Percentiles rank a stretch among this genome's conserved stretches.
These are phyloP conservation scores for Epinotia nisella DNA, from an alignment of 2,888 invertebrate species.

Conservation along the genomic window DNA sequence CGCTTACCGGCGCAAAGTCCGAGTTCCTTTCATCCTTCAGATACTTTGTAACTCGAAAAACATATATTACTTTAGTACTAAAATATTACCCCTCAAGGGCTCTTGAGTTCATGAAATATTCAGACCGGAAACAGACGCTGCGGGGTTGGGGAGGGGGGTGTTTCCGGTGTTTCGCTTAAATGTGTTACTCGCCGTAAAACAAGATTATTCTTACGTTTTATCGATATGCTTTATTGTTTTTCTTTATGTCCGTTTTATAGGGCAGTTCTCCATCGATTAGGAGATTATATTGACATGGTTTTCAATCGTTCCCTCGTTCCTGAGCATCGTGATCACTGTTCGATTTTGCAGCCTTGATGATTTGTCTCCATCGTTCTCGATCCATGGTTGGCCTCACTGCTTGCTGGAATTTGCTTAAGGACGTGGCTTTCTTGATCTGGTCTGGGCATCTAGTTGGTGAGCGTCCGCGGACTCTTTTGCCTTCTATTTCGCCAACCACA, in stretches of 20 bases:
- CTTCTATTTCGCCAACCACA: no score
- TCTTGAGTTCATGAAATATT: constrained; percentile 48
- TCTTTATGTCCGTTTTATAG: constrained; percentile 35
- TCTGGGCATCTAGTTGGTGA: no score
- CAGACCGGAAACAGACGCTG: constrained; percentile 49
- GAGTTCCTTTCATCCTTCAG: constrained; percentile 20
- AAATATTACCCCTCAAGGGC: constrained; percentile 41
- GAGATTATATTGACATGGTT: constrained; percentile 14
- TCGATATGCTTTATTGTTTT: constrained; percentile 43
- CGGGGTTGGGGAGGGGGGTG: constrained; percentile 34
- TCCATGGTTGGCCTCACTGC: no score
- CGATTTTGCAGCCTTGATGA: no score
- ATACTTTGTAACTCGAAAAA: constrained; percentile 37
- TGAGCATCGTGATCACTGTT: no score
- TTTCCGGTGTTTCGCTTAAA: constrained; percentile 46
- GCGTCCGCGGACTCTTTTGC: no score
- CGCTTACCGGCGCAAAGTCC: constrained; percentile 8
- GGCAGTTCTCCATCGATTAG: background rate
- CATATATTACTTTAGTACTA: constrained; percentile 39
- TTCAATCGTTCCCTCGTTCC: no score
- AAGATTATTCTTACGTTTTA: constrained; percentile 35
- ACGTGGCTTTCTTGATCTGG: no score
- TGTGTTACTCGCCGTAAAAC: constrained; percentile 39
- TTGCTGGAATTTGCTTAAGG: no score
- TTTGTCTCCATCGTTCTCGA: no score